A percentile compares a stretch with the other conserved stretches of the same genome.
These are phyloP conservation scores for Heliconius eleuchia DNA, from an alignment of 1,140 invertebrate species.

Conservation along the genomic window DNA sequence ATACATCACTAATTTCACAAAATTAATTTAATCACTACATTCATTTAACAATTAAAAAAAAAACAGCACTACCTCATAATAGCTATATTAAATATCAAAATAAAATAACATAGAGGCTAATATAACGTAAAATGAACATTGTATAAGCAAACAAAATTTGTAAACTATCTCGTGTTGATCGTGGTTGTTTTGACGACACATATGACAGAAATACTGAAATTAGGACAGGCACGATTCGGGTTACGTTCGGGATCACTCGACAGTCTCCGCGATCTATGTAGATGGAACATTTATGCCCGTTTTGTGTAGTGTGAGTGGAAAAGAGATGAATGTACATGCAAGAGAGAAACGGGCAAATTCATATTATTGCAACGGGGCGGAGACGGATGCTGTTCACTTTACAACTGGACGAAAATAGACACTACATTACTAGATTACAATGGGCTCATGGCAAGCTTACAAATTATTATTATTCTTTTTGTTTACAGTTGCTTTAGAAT, in stretches of 20 bases:
- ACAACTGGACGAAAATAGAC: conserved; percentile 61
- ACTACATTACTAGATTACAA: conserved; percentile 18
- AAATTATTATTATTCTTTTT: not conserved
- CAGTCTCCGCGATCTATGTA: conserved; percentile 33
- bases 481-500: not conserved
- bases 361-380: conserved; percentile 30
- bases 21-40: not conserved
- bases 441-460: not conserved
- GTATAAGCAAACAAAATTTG: conserved; percentile 41
- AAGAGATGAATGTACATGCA: conserved; percentile 46
- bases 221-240: conserved; percentile 52
- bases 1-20: conserved; percentile 22
- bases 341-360: conserved; percentile 14
- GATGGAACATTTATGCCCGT: conserved; percentile 35
- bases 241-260: conserved; percentile 55
- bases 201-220: conserved; percentile 42
- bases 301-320: conserved; percentile 34
- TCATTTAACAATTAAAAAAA: not conserved
- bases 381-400: conserved; percentile 66
- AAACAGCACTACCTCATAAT: not conserved
- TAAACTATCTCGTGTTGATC: conserved; percentile 39
- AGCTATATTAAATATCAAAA: not conserved
- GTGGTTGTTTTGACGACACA: conserved; percentile 46
- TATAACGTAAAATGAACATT: not conserved
- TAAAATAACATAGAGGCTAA: not conserved